Base-by-base conservation (phyloP, 2,888 invertebrate species). In the Ernsta delagoae region DNA sequence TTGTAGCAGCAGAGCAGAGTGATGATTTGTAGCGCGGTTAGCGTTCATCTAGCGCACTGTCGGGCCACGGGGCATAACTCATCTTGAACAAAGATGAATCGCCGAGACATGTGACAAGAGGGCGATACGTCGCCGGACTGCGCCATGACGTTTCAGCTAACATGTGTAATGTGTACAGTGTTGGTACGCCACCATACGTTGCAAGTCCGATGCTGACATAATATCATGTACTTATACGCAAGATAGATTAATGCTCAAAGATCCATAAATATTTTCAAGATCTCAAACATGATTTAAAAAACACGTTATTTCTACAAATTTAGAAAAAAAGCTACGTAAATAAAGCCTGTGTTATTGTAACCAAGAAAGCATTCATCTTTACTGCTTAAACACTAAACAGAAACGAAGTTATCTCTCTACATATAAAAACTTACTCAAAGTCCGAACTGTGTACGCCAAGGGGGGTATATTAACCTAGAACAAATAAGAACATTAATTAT, bases 1-100 rank as follows among this genome's bases (percentile, higher is more conserved):
- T n/a, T n/a, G n/a, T n/a, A n/a, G n/a, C n/a, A n/a, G n/a, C n/a
- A n/a, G n/a, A n/a, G n/a, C 82, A 78, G 81, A 83, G 81, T 82
- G 85, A 87, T 89, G 89, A 90, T 89, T 89, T 89, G 88, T 89
- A 79, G 83, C 80, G 85, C 80, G 88, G 89, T 86, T 86, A 83
- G 80, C 84, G 85, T 84, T 86, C 84, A 85, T 86, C 85, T 84
- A 84, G 84, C 83, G 83, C 79, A 77, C 80, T 79, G 80, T 77
- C 79, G 77, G 76, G 83, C 78, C 82, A 77, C 78, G 75, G 77
- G 77, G 74, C 79, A 84, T 86, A 86, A 86, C 81, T 89, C 86
- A 86, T 81, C 74, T 73, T 24, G 82, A 83, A 84, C 86, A 85
- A 85, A 85, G 88, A 88, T 82, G 75, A 78, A 78, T 79, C 74